Percentiles rank a stretch among this genome's conserved stretches.
Evolutionary conservation across 2,888 invertebrate species (phyloP).

Genomic region (Perdita meconis): DNA sequence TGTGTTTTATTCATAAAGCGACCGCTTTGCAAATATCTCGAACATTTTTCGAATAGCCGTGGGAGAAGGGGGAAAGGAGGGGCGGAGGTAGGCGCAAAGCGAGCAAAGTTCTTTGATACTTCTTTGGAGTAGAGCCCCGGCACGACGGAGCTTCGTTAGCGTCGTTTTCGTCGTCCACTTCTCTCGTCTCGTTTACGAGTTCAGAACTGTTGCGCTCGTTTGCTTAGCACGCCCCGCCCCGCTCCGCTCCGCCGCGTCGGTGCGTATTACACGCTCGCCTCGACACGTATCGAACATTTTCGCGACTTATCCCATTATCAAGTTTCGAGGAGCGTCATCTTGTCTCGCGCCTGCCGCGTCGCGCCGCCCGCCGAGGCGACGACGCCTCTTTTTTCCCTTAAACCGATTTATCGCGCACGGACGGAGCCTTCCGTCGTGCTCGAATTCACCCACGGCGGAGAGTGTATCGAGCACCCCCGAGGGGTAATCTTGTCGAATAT

Average conservation of each 20-base stretch:
- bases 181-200: slow-evolving; percentile 61
- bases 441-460: no score
- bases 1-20: slow-evolving; percentile 3
- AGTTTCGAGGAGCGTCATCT: slow-evolving; percentile 23
- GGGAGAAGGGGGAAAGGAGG: not conserved
- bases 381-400: slow-evolving; percentile 32
- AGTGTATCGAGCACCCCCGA: no score
- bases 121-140: slow-evolving; percentile 25
- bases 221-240: slow-evolving; percentile 36
- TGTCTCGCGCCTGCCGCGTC: no score
- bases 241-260: slow-evolving; percentile 35
- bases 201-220: slow-evolving; percentile 68
- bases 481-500: slow-evolving; percentile 43
- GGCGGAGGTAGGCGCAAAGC: slow-evolving; percentile 5
- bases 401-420: slow-evolving; percentile 63
- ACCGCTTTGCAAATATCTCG: slow-evolving; percentile 10
- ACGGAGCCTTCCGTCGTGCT: slow-evolving; percentile 28
- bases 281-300: slow-evolving; percentile 70
- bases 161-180: slow-evolving; percentile 44
- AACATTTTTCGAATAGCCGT: slow-evolving; percentile 15
- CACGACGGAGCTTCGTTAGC: slow-evolving; percentile 52
- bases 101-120: slow-evolving; percentile 41
- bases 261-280: slow-evolving; percentile 56
- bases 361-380: not conserved
- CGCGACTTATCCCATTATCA: slow-evolving; percentile 74